phyloP scores from a whole-genome alignment of 2,797 vertebrate species.

The Leucoraja ocellata region DNA sequence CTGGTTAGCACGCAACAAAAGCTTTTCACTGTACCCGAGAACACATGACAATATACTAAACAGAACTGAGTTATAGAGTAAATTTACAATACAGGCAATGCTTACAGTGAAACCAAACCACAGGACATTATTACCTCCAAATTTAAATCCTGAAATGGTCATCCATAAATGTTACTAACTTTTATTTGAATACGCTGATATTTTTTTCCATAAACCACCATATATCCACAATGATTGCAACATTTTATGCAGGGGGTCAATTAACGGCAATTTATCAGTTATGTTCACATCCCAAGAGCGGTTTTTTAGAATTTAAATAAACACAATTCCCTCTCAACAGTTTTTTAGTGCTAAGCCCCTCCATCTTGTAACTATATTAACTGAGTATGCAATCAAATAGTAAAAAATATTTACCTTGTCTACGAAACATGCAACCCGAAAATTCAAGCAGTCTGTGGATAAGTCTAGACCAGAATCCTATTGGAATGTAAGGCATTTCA shows the following conservation, averaged over 20 bases:
- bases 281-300: background rate
- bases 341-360: background rate
- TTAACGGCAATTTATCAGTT: background rate
- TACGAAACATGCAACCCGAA: slow-evolving; percentile 74
- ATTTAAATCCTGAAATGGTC: too few species aligned
- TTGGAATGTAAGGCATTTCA: slow-evolving; percentile 94
- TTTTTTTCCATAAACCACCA: background rate
- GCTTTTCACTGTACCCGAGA: too few species aligned
- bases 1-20: too few species aligned
- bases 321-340: background rate
- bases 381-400: background rate
- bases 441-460: slow-evolving; percentile 87
- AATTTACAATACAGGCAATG: too few species aligned
- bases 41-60: too few species aligned
- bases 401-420: slow-evolving; percentile 65
- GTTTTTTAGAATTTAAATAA: background rate
- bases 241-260: background rate
- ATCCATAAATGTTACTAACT: too few species aligned
- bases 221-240: background rate
- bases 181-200: background rate
- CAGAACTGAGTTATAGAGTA: too few species aligned
- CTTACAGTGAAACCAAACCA: background rate
- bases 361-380: background rate
- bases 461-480: slow-evolving; percentile 92
- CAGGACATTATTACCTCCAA: background rate